A percentile compares a stretch with the other conserved stretches of the same genome.
phyloP scores from a whole-genome alignment of 2,888 invertebrate species.

The Galeruca laticollis region DNA sequence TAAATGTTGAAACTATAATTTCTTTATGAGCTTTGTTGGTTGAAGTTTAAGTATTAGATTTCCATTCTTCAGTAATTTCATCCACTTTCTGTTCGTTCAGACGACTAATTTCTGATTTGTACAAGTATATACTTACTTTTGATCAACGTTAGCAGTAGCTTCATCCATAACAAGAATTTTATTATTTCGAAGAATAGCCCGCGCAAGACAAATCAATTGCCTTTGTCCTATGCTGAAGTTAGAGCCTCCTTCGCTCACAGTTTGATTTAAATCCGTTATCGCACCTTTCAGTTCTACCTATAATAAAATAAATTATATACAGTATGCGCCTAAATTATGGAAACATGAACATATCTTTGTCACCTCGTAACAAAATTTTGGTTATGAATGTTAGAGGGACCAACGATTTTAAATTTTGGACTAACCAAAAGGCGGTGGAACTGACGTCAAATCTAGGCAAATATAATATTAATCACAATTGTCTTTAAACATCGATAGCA shows the following conservation, averaged over 20 bases:
- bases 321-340: too few relatives aligned
- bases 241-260: slow-evolving; percentile 81
- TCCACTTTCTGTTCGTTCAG: too few relatives aligned
- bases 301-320: slow-evolving; percentile 2
- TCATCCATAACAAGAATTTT: slow-evolving; percentile 88
- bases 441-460: too few relatives aligned
- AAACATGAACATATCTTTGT: background rate
- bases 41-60: too few relatives aligned
- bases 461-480: background rate
- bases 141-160: slow-evolving; percentile 92
- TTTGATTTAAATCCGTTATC: slow-evolving; percentile 74
- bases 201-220: slow-evolving; percentile 89
- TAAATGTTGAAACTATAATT: too few relatives aligned
- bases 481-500: too few relatives aligned
- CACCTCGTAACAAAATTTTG: background rate
- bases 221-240: slow-evolving; percentile 92
- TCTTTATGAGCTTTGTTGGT: too few relatives aligned
- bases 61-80: too few relatives aligned
- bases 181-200: slow-evolving; percentile 85
- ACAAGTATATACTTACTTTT: slow-evolving; percentile 43
- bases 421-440: too few relatives aligned
- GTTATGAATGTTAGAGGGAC: too few relatives aligned
- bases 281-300: slow-evolving; percentile 75
- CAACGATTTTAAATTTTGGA: too few relatives aligned
- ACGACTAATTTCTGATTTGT: too few relatives aligned